Conservation (phyloP, 2,888 invertebrate species). For the Drosophila seclusa region DNA sequence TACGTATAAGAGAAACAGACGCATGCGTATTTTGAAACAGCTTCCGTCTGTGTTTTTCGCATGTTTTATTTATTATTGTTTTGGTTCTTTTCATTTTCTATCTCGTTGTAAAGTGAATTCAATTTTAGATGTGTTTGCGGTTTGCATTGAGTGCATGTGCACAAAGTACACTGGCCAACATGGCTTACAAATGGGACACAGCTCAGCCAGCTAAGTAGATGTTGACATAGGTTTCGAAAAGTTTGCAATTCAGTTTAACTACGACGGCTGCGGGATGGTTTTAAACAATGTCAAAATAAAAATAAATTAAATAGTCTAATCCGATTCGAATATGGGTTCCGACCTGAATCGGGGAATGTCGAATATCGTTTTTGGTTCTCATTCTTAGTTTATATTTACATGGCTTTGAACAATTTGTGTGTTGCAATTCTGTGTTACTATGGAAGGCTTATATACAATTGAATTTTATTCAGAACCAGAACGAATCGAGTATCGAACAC, state of each 20-base stretch:
- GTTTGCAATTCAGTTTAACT: neutral
- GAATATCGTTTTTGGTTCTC: neutral
- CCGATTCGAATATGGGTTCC: neutral
- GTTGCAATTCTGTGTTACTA: neutral
- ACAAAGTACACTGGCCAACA: conserved; percentile 28
- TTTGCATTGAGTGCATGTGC: conserved; percentile 21
- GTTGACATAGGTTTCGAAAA: conserved; percentile 2
- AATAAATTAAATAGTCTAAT: neutral
- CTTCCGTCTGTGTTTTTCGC: conserved; percentile 26
- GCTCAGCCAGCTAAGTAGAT: neutral
- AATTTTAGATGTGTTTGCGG: conserved; percentile 63
- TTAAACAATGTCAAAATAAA: neutral
- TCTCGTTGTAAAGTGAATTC: conserved; percentile 51
- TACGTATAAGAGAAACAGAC: conserved; percentile 50
- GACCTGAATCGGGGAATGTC: neutral
- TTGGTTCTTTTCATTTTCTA: conserved; percentile 10
- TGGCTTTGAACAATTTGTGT: neutral
- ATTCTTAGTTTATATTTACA: neutral
- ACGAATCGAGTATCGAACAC: neutral
- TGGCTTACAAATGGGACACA: neutral
- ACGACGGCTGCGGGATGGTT: neutral
- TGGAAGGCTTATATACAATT: neutral
- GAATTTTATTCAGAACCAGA: neutral
- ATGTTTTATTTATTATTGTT: conserved; percentile 65
- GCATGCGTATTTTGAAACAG: conserved; percentile 50